phyloP scores from a whole-genome alignment of 2,888 invertebrate genomes.

The Aphidoletes aphidimyza region DNA sequence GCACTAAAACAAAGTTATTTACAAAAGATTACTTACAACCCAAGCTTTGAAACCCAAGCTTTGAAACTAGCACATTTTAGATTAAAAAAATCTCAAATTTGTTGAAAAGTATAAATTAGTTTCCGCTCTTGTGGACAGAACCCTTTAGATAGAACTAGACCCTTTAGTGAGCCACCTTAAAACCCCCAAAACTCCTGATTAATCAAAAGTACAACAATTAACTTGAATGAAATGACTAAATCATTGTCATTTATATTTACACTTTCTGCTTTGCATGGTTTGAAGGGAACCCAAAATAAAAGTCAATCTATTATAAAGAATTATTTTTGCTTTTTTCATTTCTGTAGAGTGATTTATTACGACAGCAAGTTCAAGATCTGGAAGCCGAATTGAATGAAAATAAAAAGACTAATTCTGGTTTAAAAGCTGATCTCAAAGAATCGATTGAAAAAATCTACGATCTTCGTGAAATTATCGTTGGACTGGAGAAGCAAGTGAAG shows the following conservation, averaged over 20 bases:
- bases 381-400: constrained; percentile 72
- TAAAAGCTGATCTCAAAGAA: constrained; percentile 79
- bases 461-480: constrained; percentile 80
- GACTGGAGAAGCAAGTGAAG: constrained; percentile 80
- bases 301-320: not conserved
- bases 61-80: too few species aligned
- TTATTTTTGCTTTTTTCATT: constrained; percentile 53
- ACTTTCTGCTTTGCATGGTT: not conserved
- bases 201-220: too few species aligned
- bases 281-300: not conserved
- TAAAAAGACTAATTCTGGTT: constrained; percentile 72
- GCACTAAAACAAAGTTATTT: too few species aligned
- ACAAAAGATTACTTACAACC: too few species aligned
- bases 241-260: not conserved
- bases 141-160: too few species aligned
- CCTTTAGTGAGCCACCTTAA: too few species aligned
- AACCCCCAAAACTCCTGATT: too few species aligned
- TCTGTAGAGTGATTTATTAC: constrained; percentile 80
- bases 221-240: too few species aligned
- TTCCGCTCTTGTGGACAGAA: too few species aligned
- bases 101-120: too few species aligned
- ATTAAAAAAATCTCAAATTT: too few species aligned
- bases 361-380: constrained; percentile 79
- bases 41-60: too few species aligned
- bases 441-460: constrained; percentile 79